Conservation (phyloP, 2,113 vertebrate genomes). For the Cichladusa arquata region DNA sequence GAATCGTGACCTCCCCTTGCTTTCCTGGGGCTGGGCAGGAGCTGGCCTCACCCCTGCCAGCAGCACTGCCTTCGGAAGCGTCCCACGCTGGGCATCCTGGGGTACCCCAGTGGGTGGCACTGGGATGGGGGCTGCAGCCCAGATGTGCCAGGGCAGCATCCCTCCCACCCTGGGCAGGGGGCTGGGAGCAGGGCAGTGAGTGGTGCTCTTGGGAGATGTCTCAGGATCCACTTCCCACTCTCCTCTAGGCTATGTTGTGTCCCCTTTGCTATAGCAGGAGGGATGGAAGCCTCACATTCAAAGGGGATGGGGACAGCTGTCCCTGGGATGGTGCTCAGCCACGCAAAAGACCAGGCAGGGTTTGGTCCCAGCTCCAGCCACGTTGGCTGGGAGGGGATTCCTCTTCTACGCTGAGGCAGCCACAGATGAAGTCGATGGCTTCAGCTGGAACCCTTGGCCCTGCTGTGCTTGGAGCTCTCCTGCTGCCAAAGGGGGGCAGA, state of each 20-base stretch:
- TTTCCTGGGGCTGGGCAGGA: not conserved
- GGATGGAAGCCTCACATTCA: rapidly evolving
- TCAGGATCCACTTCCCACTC: not conserved
- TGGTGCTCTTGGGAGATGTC: not conserved
- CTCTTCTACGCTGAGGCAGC: not conserved
- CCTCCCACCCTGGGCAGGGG: too few species aligned
- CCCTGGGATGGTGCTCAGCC: not conserved
- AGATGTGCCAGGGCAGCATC: not conserved
- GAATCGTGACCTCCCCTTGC: not conserved
- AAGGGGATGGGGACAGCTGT: not conserved
- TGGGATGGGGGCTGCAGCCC: not conserved
- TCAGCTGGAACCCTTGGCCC: not conserved
- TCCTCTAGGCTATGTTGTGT: rapidly evolving
- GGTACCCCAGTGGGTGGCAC: not conserved
- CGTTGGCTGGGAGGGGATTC: not conserved
- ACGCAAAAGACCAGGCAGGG: rapidly evolving
- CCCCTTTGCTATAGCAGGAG: rapidly evolving
- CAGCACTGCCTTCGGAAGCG: not conserved
- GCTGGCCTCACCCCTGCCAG: not conserved
- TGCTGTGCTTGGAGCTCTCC: rapidly evolving
- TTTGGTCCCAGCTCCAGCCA: not conserved
- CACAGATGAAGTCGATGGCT: not conserved
- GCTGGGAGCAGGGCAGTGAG: not conserved
- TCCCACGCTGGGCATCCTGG: not conserved
- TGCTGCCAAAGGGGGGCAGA: rapidly evolving